phyloP scores from a whole-genome alignment of 2,888 invertebrate genomes.

The Anoncus sp. region DNA sequence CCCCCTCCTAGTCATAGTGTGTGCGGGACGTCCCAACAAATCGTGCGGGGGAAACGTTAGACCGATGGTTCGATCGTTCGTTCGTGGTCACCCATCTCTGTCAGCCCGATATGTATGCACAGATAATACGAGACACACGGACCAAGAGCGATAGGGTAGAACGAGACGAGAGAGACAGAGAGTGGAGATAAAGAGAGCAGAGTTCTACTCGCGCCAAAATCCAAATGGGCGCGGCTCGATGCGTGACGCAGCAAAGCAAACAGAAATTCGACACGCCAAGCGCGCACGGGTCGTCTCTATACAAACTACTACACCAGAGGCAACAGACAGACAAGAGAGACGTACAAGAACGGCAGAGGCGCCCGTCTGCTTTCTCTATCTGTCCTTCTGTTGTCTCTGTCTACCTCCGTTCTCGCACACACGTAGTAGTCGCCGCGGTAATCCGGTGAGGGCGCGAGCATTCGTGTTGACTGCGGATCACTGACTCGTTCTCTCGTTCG shows the following conservation, averaged over 20 bases:
- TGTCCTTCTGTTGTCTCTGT: constrained; percentile 49
- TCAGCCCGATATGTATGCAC: constrained; percentile 22
- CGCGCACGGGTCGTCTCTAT: constrained; percentile 63
- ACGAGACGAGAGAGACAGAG: neutral
- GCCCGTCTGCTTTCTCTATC: constrained; percentile 82
- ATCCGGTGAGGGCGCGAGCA: constrained; percentile 59
- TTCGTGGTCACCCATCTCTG: constrained; percentile 45
- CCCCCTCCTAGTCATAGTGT: constrained; percentile 29
- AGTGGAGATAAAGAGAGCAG: constrained; percentile 25
- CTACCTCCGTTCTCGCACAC: constrained; percentile 38
- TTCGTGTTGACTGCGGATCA: constrained; percentile 79
- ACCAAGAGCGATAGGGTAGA: constrained; percentile 5
- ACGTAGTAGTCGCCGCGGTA: constrained; percentile 28
- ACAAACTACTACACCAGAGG: constrained; percentile 51
- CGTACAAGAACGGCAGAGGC: constrained; percentile 84
- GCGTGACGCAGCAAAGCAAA: constrained; percentile 81
- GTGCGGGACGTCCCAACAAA: constrained; percentile 54
- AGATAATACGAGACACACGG: constrained; percentile 29
- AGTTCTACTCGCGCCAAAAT: constrained; percentile 69
- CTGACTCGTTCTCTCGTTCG: constrained; percentile 66
- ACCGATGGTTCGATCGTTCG: constrained; percentile 35
- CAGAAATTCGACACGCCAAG: constrained; percentile 81
- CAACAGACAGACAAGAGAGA: constrained; percentile 68
- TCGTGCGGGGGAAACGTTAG: constrained; percentile 39
- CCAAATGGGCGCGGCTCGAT: constrained; percentile 78